These are phyloP conservation scores for Coptodon rendalli DNA, from an alignment of 2,113 vertebrate species.

Conservation along the genomic window DNA sequence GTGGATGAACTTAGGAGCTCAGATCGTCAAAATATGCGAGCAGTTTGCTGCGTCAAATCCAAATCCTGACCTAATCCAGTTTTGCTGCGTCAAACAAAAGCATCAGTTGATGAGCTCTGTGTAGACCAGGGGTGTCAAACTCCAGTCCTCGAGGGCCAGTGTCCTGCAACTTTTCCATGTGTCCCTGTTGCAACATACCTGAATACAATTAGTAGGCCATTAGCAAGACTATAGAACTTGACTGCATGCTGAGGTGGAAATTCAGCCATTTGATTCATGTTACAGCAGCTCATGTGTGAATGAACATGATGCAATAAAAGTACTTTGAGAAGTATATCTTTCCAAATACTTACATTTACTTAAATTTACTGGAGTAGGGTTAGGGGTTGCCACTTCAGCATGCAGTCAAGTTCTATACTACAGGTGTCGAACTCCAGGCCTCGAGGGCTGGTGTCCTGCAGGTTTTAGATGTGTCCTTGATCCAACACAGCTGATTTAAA, in stretches of 20 bases:
- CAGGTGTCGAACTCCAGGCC: not conserved
- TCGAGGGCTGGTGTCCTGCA: not conserved
- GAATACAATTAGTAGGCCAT: not conserved
- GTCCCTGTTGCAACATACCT: not conserved
- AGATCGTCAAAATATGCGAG: fast-evolving
- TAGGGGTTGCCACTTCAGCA: not conserved
- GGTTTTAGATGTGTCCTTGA: not conserved
- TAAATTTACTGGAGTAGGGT: not conserved
- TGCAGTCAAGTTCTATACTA: not conserved
- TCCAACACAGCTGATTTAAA: not conserved
- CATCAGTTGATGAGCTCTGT: not conserved
- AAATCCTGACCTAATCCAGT: not conserved
- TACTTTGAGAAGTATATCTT: not conserved
- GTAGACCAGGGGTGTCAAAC: not conserved
- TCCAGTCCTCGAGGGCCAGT: not conserved
- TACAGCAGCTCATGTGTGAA: not conserved
- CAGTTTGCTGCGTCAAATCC: not conserved
- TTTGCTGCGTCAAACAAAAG: not conserved
- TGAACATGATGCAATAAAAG: not conserved
- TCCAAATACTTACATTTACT: not conserved
- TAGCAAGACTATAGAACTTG: not conserved
- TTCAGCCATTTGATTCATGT: not conserved
- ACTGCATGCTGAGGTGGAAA: not conserved
- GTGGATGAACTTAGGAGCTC: not conserved
- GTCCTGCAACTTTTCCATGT: not conserved